Evolutionary conservation across 2,888 invertebrate species (phyloP).

Genomic region (Cacoxenus indagator): DNA sequence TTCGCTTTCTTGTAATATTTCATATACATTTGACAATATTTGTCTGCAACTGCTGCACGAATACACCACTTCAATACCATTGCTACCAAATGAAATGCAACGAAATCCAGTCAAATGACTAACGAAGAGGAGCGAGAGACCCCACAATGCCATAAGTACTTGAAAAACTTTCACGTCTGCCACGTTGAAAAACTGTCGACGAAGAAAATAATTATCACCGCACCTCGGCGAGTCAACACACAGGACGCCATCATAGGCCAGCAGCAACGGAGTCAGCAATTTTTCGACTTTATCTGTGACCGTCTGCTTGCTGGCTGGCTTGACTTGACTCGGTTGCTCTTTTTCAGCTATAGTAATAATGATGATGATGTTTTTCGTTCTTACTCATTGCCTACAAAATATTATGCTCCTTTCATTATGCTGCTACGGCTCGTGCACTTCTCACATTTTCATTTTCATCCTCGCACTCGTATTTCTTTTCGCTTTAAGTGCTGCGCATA

Average conservation of each 20-base stretch:
- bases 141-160: too few species aligned
- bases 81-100: not conserved
- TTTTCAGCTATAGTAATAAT: not conserved
- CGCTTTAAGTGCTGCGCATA: conserved; percentile 11
- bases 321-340: not conserved
- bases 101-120: not conserved
- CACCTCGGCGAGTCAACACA: not conserved
- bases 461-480: not conserved
- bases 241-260: not conserved
- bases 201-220: conserved; percentile 15
- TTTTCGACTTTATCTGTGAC: not conserved
- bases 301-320: not conserved
- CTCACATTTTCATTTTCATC: not conserved
- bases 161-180: not conserved
- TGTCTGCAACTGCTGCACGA: not conserved
- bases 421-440: not conserved
- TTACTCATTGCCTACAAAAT: not conserved
- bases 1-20: not conserved
- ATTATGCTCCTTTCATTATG: not conserved
- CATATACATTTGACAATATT: not conserved
- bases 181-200: not conserved
- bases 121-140: not conserved
- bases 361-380: not conserved
- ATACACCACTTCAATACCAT: not conserved
- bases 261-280: not conserved